A percentile compares a stretch with the other conserved stretches of the same genome.
Evolutionary conservation across 2,888 invertebrate species (phyloP).

Genomic region (Hymenopus coronatus): DNA sequence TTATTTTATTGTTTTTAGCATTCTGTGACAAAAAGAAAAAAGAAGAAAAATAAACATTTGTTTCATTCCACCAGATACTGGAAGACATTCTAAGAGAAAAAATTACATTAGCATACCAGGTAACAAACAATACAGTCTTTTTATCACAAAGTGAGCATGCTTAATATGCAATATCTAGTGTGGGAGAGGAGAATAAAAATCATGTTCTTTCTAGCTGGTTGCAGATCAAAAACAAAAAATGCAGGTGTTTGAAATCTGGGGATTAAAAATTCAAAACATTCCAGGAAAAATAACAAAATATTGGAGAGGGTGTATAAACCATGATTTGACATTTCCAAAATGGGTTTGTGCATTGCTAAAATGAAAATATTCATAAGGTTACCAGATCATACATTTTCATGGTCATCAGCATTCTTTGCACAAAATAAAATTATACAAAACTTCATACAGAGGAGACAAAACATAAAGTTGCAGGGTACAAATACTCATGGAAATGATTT

Average conservation of each 20-base stretch:
- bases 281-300: not conserved
- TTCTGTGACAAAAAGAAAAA: not conserved
- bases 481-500: not conserved
- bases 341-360: not conserved
- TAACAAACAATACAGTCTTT: not conserved
- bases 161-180: not conserved
- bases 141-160: not conserved
- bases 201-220: not conserved
- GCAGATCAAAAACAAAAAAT: not conserved
- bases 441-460: not conserved
- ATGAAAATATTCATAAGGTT: not conserved
- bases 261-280: not conserved
- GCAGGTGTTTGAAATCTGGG: not conserved
- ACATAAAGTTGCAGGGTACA: not conserved
- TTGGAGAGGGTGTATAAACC: not conserved
- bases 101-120: not conserved
- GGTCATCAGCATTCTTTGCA: not conserved
- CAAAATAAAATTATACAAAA: not conserved
- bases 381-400: not conserved
- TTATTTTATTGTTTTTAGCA: not conserved
- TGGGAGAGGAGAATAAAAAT: not conserved
- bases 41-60: not conserved
- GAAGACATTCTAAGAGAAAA: not conserved
- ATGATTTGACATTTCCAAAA: not conserved
- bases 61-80: not conserved